These are phyloP conservation scores for Drosophila ficusphila DNA, from an alignment of 1,140 invertebrate genomes.

Conservation along the genomic window DNA sequence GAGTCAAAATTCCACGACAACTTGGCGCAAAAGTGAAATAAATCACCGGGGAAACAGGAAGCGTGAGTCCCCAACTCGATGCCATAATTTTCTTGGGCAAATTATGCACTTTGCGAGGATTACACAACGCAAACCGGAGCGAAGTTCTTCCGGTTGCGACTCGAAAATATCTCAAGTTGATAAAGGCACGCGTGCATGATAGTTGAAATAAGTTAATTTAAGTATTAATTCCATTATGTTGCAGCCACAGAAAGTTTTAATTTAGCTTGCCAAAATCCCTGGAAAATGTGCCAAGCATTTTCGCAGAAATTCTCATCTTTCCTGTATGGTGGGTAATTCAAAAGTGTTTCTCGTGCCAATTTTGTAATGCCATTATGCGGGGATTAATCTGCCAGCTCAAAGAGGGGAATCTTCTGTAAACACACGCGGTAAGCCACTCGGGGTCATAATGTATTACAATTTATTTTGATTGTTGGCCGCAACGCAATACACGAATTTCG, in stretches of 20 bases:
- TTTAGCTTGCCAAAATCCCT: conserved; percentile 1
- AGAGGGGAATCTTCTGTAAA: background rate
- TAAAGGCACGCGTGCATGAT: conserved; percentile 33
- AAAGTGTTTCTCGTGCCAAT: conserved; percentile 22
- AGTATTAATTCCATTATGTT: conserved; percentile 29
- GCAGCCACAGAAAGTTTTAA: conserved; percentile 6
- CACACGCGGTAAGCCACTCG: background rate
- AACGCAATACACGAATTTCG: conserved; percentile 5
- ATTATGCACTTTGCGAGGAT: conserved; percentile 67
- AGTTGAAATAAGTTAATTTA: conserved; percentile 37
- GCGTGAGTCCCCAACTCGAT: conserved; percentile 8
- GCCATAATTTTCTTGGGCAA: conserved; percentile 62
- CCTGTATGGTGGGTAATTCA: background rate
- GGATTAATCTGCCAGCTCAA: conserved; percentile 22
- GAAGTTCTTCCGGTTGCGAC: background rate
- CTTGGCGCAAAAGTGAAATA: conserved; percentile 71
- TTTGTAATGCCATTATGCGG: conserved; percentile 23
- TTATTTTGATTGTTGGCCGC: conserved; percentile 21
- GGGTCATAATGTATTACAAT: conserved; percentile 25
- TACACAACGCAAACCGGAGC: conserved; percentile 21
- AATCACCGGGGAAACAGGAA: conserved; percentile 67
- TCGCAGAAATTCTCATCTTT: background rate
- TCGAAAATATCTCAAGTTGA: background rate
- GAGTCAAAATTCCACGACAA: conserved; percentile 71
- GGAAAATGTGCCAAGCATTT: conserved; percentile 15